A percentile compares a stretch with the other conserved stretches of the same genome.
Evolutionary conservation across 2,888 invertebrate genomes (phyloP).

Genomic region (Exephanes ischioxanthus): DNA sequence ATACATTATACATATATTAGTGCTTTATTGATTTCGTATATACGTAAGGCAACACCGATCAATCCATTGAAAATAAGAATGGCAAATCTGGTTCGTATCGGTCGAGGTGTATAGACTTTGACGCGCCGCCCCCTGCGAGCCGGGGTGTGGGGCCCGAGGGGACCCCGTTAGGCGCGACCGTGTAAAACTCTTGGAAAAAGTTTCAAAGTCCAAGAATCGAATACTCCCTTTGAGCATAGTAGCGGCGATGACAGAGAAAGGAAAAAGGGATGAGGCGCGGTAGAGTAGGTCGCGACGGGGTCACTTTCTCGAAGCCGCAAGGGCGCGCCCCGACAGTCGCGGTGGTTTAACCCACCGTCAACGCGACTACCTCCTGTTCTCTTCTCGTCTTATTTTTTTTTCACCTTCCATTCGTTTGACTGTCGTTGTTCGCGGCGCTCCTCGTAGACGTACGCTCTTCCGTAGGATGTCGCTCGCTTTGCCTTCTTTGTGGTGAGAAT

Average conservation of each 20-base stretch:
- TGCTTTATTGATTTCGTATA: background rate
- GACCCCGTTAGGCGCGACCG: slow-evolving; percentile 8
- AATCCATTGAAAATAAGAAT: slow-evolving; percentile 10
- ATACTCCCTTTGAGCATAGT: background rate
- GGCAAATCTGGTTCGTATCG: slow-evolving; percentile 7
- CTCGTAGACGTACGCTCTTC: background rate
- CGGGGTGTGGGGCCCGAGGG: background rate
- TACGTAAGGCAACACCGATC: background rate
- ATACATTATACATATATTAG: background rate
- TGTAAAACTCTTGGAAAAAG: slow-evolving; percentile 44
- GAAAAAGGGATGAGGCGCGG: background rate
- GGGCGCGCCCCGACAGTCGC: slow-evolving; percentile 47
- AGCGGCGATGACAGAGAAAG: background rate
- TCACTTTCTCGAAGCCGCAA: slow-evolving; percentile 64
- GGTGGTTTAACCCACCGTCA: slow-evolving; percentile 38
- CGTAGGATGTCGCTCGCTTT: background rate
- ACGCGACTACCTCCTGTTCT: slow-evolving; percentile 26
- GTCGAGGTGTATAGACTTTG: slow-evolving; percentile 41
- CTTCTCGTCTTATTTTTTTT: background rate
- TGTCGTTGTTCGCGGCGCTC: background rate
- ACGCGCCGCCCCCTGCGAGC: background rate
- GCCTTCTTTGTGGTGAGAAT: background rate
- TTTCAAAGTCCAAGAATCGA: slow-evolving; percentile 34
- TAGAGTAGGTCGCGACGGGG: slow-evolving; percentile 48
- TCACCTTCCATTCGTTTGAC: background rate